These are phyloP conservation scores for Notarius lentiginosus DNA, from an alignment of 2,113 vertebrate genomes.

Conservation along the genomic window DNA sequence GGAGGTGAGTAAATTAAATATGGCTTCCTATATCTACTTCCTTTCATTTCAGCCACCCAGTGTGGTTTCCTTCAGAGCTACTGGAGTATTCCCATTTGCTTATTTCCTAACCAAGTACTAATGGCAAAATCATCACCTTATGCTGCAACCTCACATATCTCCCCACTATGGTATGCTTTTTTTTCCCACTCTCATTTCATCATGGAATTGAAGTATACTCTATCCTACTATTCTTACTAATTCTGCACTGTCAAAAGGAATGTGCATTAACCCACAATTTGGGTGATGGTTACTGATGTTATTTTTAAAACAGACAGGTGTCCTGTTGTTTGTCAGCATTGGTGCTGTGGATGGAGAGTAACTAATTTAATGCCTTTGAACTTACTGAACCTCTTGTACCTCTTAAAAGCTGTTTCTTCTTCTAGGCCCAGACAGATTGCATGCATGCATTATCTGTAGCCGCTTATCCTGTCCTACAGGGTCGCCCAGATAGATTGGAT, in stretches of 20 bases:
- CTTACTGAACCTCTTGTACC: background rate
- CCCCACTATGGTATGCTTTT: background rate
- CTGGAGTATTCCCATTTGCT: background rate
- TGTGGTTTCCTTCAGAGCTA: background rate
- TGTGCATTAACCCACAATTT: background rate
- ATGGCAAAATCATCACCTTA: background rate
- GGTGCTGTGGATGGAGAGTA: background rate
- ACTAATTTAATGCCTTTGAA: background rate
- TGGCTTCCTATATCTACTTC: background rate
- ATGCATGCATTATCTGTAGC: background rate
- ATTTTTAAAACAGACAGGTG: background rate
- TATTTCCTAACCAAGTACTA: background rate
- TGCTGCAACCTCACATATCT: background rate
- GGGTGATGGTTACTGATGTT: background rate
- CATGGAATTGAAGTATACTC: background rate
- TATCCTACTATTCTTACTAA: background rate
- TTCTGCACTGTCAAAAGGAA: background rate
- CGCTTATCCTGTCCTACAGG: too few species aligned
- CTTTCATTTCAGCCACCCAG: background rate
- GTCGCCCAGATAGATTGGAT: background rate
- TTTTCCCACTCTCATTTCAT: background rate
- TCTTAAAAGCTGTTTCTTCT: background rate
- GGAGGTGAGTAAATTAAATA: constrained; percentile 69
- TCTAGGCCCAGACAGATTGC: background rate
- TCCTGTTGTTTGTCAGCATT: background rate